Evolutionary conservation across 2,888 invertebrate species (phyloP), one percentile per base, ranked within the genome.

Genomic region (Tiphia femorata): DNA sequence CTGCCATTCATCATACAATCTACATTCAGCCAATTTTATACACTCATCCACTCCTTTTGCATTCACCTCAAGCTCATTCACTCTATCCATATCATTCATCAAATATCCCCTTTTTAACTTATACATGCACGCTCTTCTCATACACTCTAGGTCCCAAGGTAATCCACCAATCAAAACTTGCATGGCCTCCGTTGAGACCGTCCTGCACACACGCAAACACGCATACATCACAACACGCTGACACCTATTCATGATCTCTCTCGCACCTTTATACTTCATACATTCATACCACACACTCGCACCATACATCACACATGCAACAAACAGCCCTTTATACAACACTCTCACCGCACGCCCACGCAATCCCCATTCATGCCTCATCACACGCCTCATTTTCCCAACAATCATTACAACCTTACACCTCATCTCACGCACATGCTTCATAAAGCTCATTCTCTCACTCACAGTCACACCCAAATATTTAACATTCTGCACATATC

Each of bases 141-240:
- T 23, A 25, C 44, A 29, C 27, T 63, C 64, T 2, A 67, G 33
- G 25, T 62, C 62, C 64, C 64, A 62, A 10, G 60, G 63, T 1
- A 63, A 20, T 1, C 5, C 46, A 0, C 64, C 62, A 29, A 44
- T 27, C 8, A 65, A 29, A 0, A 63, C 59, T 25, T 67, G 63
- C 63, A 67, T 55, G 1, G 58, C 54, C 6, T 56, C 58, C 10
- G 58, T 59, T 1, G 62, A 63, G 0, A 67, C 62, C 0, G 64
- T 67, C 17, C 62, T 49, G 23, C 64, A 69, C 0, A 65, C 62
- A 4, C 44, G 33, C 25, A 50, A 2, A 29, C 63, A 55, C 0
- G 63, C 61, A 53, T 54, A 53, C 43, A 67, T 17, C 2, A 33
- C 43, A 10, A 50, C 12, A n/a, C 49, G 16, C 27, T 49, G 40